phyloP scores from a whole-genome alignment of 2,797 vertebrate species.

The Gymnoscopelus braueri region DNA sequence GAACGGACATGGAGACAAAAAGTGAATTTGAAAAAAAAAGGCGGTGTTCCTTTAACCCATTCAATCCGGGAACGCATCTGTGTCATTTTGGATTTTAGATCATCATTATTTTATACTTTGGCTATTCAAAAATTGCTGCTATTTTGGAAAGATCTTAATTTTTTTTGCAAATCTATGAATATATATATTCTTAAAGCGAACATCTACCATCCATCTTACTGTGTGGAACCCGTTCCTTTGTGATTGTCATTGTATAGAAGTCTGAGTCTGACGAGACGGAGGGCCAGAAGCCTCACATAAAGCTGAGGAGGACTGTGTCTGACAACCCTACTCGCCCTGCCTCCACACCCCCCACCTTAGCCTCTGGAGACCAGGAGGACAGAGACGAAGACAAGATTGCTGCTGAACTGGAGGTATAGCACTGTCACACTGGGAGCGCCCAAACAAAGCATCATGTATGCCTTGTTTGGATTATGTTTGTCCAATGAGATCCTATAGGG shows the following conservation, averaged over 20 bases:
- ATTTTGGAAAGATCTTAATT: no score
- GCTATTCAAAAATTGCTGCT: no score
- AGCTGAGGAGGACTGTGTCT: slow-evolving; percentile 89
- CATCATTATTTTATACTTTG: no score
- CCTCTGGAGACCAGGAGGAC: slow-evolving; percentile 88
- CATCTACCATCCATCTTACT: no score
- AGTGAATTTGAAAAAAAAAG: no score
- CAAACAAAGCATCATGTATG: neutral
- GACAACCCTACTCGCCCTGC: slow-evolving; percentile 90
- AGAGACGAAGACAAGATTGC: slow-evolving; percentile 88
- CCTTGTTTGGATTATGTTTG: slow-evolving; percentile 21
- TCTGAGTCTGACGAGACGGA: slow-evolving; percentile 92
- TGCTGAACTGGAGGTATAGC: slow-evolving; percentile 89
- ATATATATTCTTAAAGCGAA: no score
- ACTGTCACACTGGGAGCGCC: slow-evolving; percentile 10
- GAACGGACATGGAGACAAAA: no score
- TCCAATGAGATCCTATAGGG: slow-evolving; percentile 19
- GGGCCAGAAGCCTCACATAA: slow-evolving; percentile 90
- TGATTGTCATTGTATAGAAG: slow-evolving; percentile 78
- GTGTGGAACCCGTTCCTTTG: neutral
- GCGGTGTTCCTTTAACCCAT: no score
- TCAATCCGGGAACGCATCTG: no score
- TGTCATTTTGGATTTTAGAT: no score
- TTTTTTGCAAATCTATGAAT: no score
- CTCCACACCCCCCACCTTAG: slow-evolving; percentile 92